Conservation (phyloP, 2,113 vertebrate species). For the Istiophorus platypterus region DNA sequence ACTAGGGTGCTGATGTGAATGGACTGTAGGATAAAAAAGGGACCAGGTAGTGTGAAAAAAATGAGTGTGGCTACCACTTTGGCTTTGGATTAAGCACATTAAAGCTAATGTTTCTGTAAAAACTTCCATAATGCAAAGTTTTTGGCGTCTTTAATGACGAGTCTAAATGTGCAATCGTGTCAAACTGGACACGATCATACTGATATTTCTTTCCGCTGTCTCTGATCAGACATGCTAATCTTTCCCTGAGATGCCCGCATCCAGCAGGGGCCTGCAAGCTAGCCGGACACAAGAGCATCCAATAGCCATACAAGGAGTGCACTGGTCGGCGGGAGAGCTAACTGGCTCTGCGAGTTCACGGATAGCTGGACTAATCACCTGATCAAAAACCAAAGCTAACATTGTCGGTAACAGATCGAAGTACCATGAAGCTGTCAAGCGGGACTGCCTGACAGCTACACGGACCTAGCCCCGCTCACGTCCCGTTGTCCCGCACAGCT, state of each 20-base stretch:
- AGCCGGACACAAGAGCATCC: slow-evolving; percentile 15
- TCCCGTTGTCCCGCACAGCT: neutral
- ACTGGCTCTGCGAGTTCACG: neutral
- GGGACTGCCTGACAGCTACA: slow-evolving; percentile 42
- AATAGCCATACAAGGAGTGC: neutral
- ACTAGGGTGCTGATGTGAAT: neutral
- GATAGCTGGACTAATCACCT: neutral
- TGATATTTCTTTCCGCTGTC: neutral
- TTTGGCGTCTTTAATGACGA: neutral
- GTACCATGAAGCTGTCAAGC: neutral
- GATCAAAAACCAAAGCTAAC: neutral
- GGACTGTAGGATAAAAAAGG: neutral
- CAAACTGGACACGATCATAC: neutral
- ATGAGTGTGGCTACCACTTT: neutral
- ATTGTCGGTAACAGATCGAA: neutral
- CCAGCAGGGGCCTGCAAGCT: slow-evolving; percentile 63
- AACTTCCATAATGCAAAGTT: neutral
- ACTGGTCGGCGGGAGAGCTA: neutral
- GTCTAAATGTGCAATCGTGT: neutral
- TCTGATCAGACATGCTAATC: slow-evolving; percentile 7
- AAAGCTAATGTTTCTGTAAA: neutral
- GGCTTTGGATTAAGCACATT: neutral
- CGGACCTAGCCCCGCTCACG: slow-evolving; percentile 27
- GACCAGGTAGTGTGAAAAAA: neutral
- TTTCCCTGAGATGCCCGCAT: neutral